Evolutionary conservation across 2,888 invertebrate genomes (phyloP).

Genomic region (Cephus sareptanus): DNA sequence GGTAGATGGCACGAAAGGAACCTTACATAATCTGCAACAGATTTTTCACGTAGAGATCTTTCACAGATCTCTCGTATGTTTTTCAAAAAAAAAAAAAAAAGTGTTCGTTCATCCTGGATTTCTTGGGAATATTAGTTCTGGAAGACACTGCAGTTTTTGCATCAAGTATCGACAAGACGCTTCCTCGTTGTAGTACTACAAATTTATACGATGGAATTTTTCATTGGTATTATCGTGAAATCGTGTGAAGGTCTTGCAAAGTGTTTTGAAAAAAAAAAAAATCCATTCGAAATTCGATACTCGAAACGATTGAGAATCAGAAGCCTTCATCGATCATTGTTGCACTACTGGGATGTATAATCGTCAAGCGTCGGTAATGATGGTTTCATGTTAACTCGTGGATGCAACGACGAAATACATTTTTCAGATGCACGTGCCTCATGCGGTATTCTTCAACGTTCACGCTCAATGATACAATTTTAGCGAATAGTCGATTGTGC

Average conservation of each 20-base stretch:
- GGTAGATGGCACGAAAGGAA: not conserved
- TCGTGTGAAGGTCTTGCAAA: not conserved
- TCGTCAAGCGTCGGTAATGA: not conserved
- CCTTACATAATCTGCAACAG: not conserved
- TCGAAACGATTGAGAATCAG: not conserved
- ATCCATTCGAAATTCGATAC: not conserved
- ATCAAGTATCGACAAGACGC: not conserved
- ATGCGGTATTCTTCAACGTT: not conserved
- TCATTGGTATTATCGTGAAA: accelerated
- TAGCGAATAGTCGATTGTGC: not conserved
- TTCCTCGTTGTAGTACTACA: not conserved
- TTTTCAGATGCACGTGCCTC: not conserved
- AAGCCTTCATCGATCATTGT: not conserved
- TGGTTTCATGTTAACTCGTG: not conserved
- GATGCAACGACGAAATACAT: not conserved
- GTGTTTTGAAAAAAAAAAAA: not conserved
- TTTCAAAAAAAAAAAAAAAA: not conserved
- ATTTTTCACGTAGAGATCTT: not conserved
- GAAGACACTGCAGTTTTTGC: not conserved
- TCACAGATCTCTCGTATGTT: not conserved
- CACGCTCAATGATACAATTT: not conserved
- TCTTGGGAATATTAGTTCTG: not conserved
- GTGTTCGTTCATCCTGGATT: not conserved
- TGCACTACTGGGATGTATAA: not conserved
- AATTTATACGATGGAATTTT: not conserved